A percentile compares a stretch with the other conserved stretches of the same genome.
phyloP scores from a whole-genome alignment of 2,888 invertebrate species.

The Exephanes ischioxanthus region DNA sequence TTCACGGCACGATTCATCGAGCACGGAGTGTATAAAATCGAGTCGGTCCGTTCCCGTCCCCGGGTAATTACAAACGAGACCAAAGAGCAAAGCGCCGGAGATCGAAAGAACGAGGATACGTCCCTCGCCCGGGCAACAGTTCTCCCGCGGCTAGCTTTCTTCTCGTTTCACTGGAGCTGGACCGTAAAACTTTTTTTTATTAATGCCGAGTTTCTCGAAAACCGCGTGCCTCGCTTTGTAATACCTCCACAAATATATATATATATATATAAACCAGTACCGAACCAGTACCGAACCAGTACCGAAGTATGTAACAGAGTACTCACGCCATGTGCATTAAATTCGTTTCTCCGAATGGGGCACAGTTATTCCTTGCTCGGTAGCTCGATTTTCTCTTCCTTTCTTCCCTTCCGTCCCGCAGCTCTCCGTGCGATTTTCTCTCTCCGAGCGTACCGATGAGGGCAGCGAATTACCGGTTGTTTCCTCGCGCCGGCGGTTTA shows the following conservation, averaged over 20 bases:
- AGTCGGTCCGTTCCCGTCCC: conserved; percentile 25
- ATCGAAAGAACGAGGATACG: background rate
- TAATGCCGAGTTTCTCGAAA: conserved; percentile 52
- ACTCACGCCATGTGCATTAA: conserved; percentile 64
- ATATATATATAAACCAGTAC: background rate
- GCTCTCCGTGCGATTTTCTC: background rate
- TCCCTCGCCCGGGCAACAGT: conserved; percentile 3
- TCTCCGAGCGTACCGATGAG: background rate
- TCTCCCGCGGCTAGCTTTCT: conserved; percentile 15
- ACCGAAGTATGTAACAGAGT: conserved; percentile 9
- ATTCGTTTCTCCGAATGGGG: conserved; percentile 59
- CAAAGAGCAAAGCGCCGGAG: conserved; percentile 27
- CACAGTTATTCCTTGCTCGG: conserved; percentile 30
- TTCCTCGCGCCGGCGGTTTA: conserved; percentile 55
- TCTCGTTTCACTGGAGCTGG: conserved; percentile 38
- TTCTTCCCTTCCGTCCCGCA: background rate
- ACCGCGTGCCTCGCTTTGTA: conserved; percentile 46
- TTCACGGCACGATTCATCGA: conserved; percentile 59
- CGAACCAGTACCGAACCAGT: background rate
- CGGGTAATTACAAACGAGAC: conserved; percentile 57
- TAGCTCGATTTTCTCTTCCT: conserved; percentile 40
- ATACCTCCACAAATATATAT: conserved; percentile 7
- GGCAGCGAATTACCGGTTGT: conserved; percentile 55
- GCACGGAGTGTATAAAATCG: conserved; percentile 52
- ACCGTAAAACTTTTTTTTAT: conserved; percentile 61